Base-by-base conservation (phyloP, 2,888 invertebrate genomes). In the Hymenopus coronatus region DNA sequence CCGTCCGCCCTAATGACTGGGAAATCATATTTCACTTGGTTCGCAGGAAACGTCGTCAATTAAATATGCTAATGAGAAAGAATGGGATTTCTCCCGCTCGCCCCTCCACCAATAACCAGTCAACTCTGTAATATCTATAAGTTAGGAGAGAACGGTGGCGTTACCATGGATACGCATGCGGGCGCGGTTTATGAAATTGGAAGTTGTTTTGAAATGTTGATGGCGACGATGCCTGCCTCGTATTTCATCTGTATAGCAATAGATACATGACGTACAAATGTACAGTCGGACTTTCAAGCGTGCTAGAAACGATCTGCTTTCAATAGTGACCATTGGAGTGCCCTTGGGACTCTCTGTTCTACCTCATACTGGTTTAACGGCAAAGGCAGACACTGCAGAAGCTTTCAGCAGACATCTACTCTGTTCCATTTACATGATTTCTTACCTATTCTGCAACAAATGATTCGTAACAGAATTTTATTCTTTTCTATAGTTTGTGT, bases 181-280 rank as follows among this genome's bases (percentile, higher is more conserved):
- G 28, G 87, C 87, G 87, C 87, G 84, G 84, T 84, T 88, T 88
- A 88, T 88, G 88, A 88, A 88, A 88, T 88, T 87, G 88, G 88
- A 88, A 84, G 84, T 84, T 84, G 88, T 88, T 88, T 84, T 84
- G 54, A 70, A 83, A 70, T 88, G 88, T 83, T 83, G 88, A 83
- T 54, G 46, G 46, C 20, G 84, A 70, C 84, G 83, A 84, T 33
- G 83, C 30, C 54, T 84, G 83, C 27, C 70, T 84, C 33, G 84
- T 88, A 88, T 88, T 84, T 88, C 84, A 88, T 84, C 85, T n/a
- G n/a, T 85, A 70, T 20, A 70, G 25, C 54, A 20, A 70, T 70
- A 70, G 54, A 70, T 70, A 70, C 54, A 70, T 70, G 54, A 70
- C 54, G 3, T 20, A 70, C 54, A 70, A 70, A 70, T 70, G 54